Conservation (phyloP, 2,888 invertebrate species). For the Diploptera punctata region DNA sequence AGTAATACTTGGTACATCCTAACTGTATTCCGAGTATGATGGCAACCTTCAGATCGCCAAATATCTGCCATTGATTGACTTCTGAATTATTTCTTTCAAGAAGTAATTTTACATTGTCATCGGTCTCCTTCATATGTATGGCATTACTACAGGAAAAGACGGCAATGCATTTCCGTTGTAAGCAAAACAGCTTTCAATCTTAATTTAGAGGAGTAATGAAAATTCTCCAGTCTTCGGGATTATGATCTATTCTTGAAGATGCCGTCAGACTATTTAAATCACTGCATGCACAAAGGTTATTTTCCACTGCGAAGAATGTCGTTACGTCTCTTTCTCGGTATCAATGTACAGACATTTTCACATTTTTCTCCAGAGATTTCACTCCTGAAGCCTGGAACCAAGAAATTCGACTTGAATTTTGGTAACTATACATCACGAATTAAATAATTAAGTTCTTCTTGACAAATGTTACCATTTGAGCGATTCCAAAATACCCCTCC, state of each 20-base stretch:
- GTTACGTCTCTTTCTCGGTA: not conserved
- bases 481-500: no score
- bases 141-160: conserved; percentile 4
- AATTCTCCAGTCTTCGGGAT: not conserved
- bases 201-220: not conserved
- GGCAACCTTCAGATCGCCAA: not conserved
- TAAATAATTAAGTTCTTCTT: no score
- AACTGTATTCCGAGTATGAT: conserved; percentile 11
- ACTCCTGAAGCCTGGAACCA: conserved; percentile 14
- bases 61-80: conserved; percentile 7
- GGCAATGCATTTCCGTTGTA: not conserved
- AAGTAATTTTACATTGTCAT: conserved; percentile 14
- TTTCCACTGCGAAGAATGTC: not conserved
- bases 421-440: no score
- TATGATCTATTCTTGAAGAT: conserved; percentile 3
- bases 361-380: not conserved
- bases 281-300: not conserved
- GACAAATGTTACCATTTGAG: no score
- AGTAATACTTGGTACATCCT: not conserved
- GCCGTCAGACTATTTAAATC: not conserved
- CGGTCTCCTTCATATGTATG: not conserved
- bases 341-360: not conserved
- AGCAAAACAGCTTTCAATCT: not conserved
- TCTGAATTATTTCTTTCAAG: not conserved
- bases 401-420: no score